These are phyloP conservation scores for Tiaroga cobitis DNA, from an alignment of 2,797 vertebrate genomes.

Conservation along the genomic window DNA sequence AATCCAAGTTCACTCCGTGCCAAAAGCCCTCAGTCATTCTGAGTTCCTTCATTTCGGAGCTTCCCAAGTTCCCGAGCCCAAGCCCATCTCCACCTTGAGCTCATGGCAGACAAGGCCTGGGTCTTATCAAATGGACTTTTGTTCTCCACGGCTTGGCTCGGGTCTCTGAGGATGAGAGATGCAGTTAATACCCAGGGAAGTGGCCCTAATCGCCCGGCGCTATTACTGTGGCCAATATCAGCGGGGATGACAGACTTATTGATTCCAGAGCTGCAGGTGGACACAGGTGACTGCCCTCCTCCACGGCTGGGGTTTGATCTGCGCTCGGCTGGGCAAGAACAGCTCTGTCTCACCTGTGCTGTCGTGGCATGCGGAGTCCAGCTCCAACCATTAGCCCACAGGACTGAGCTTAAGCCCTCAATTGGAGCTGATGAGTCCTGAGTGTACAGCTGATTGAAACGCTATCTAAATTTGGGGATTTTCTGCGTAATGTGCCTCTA, in stretches of 20 bases:
- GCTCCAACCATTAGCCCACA: slow-evolving; percentile 63
- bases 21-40: slow-evolving; percentile 66
- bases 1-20: slow-evolving; percentile 65
- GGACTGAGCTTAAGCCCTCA: slow-evolving; percentile 67
- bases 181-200: slow-evolving; percentile 79
- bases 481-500: background rate
- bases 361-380: slow-evolving; percentile 59
- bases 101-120: slow-evolving; percentile 56
- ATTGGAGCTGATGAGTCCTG: slow-evolving; percentile 49
- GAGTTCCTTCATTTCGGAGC: slow-evolving; percentile 72
- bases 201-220: slow-evolving; percentile 76
- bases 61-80: slow-evolving; percentile 21
- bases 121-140: slow-evolving; percentile 74
- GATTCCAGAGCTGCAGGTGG: slow-evolving; percentile 71
- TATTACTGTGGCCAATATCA: slow-evolving; percentile 79
- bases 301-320: slow-evolving; percentile 73
- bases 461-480: slow-evolving; percentile 25
- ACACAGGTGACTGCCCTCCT: slow-evolving; percentile 56
- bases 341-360: slow-evolving; percentile 61
- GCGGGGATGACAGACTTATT: slow-evolving; percentile 81
- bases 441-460: slow-evolving; percentile 45
- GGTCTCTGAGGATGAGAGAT: slow-evolving; percentile 75
- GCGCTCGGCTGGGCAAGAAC: slow-evolving; percentile 64
- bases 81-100: slow-evolving; percentile 56
- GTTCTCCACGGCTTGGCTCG: slow-evolving; percentile 71